Evolutionary conservation across 2,113 vertebrate species (phyloP).

Genomic region (Otocyon megalotis): DNA sequence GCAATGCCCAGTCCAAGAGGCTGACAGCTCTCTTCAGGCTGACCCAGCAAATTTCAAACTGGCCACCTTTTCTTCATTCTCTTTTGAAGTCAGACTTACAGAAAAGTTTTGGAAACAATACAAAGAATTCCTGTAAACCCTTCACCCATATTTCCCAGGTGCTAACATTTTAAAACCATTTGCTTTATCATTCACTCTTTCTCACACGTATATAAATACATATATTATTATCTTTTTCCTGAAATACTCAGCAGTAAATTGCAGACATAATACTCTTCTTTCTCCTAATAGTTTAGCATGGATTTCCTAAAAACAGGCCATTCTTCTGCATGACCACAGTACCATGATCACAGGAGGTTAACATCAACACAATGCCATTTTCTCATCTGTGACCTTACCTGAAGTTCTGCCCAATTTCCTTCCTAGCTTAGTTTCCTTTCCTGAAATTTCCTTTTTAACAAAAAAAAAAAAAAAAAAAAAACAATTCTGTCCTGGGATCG

Average conservation of each 20-base stretch:
- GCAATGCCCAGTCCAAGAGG: accelerated
- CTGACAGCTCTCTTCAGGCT: not conserved
- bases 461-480: not conserved
- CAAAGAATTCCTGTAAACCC: not conserved
- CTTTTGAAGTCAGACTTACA: constrained; percentile 45
- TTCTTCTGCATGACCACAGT: not conserved
- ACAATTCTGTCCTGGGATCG: not conserved
- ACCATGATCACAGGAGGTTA: not conserved
- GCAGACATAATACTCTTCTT: not conserved
- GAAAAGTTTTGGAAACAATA: constrained; percentile 16
- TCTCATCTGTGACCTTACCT: not conserved
- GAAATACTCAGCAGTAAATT: constrained; percentile 27
- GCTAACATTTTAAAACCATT: not conserved
- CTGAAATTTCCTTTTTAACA: not conserved
- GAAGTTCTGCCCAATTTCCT: not conserved
- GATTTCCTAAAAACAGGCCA: not conserved
- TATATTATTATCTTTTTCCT: not conserved
- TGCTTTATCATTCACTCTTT: constrained; percentile 25
- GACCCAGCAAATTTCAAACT: not conserved
- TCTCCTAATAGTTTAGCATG: not conserved
- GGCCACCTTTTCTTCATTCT: not conserved
- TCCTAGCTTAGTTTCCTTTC: not conserved
- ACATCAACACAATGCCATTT: not conserved
- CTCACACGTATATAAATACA: not conserved
- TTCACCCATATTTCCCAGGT: not conserved